Evolutionary conservation across 2,888 invertebrate species (phyloP).

Genomic region (Hyalella azteca): DNA sequence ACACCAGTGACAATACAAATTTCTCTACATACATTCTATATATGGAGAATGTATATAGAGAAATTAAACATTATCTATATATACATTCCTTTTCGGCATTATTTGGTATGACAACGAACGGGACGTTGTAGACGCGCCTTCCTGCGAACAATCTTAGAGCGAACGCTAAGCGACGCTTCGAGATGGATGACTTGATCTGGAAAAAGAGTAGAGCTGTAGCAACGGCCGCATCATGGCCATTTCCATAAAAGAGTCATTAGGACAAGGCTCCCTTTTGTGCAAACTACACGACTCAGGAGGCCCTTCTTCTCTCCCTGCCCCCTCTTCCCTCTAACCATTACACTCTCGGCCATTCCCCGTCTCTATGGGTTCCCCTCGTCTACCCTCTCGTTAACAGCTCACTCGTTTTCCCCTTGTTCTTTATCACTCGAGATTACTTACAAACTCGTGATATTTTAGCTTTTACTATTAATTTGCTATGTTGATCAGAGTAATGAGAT

Average conservation of each 20-base stretch:
- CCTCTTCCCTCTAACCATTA: neutral
- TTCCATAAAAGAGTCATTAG: conserved; percentile 41
- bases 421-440: no score
- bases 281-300: conserved; percentile 20
- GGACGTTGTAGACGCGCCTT: no score
- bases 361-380: neutral
- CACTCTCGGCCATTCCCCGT: neutral
- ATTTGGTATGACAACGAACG: no score
- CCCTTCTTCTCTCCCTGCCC: neutral
- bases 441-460: no score
- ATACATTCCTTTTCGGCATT: no score
- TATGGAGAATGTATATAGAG: no score
- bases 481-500: no score
- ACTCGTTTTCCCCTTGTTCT: no score
- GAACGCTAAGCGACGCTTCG: conserved; percentile 8
- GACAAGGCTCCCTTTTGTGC: conserved; percentile 32
- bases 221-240: conserved; percentile 38
- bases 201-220: conserved; percentile 30
- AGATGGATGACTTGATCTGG: conserved; percentile 36
- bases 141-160: neutral
- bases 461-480: no score
- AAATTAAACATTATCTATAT: no score
- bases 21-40: no score
- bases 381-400: neutral
- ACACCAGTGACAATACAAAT: no score